phyloP scores from a whole-genome alignment of 2,797 vertebrate species.

The Scomberomorus guttatus region DNA sequence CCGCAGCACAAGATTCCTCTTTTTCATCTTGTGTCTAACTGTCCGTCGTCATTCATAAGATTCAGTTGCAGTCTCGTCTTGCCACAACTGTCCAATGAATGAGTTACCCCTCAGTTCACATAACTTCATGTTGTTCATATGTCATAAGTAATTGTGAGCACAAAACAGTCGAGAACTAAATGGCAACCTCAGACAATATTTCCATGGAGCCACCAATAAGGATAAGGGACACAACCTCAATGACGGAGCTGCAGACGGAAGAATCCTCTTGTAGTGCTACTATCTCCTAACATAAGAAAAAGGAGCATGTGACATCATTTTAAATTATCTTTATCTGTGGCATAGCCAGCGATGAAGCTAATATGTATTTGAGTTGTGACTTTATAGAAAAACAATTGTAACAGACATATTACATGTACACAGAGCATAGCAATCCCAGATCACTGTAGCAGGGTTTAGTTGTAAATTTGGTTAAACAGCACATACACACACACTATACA shows the following conservation, averaged over 20 bases:
- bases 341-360: background rate
- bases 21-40: too few species aligned
- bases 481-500: conserved; percentile 9
- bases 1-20: too few species aligned
- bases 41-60: too few species aligned
- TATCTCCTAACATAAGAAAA: background rate
- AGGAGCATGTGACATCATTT: background rate
- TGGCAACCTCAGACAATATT: background rate
- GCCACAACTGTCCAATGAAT: too few species aligned
- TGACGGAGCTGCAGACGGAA: too few species aligned
- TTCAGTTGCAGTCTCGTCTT: too few species aligned
- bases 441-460: background rate
- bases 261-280: background rate
- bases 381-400: conserved; percentile 8
- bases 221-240: too few species aligned
- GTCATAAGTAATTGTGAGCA: background rate
- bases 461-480: background rate
- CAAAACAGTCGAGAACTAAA: background rate
- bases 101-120: too few species aligned
- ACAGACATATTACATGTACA: background rate
- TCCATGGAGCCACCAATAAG: too few species aligned
- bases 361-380: background rate
- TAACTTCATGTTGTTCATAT: background rate
- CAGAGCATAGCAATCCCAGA: background rate
- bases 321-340: background rate